These are phyloP conservation scores for Trachurus trachurus DNA, from an alignment of 2,797 vertebrate species.

Conservation along the genomic window DNA sequence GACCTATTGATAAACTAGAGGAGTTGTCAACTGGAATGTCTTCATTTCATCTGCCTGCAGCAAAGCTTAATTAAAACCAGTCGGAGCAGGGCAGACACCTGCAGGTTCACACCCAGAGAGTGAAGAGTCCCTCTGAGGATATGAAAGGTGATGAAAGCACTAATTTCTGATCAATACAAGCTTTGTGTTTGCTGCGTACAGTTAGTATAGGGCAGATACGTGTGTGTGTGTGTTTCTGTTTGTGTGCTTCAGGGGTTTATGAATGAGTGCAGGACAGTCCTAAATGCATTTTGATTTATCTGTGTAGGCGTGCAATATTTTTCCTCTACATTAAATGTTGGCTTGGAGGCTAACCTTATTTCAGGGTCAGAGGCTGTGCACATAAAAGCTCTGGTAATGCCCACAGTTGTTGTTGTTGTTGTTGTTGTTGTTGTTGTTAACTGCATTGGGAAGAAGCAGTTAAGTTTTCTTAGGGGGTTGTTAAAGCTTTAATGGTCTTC, in stretches of 20 bases:
- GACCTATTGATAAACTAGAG: constrained; percentile 61
- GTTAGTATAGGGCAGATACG: constrained; percentile 34
- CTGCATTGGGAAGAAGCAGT: constrained; percentile 33
- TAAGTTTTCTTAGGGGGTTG: constrained; percentile 25
- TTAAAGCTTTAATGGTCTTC: constrained; percentile 41
- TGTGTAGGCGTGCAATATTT: constrained; percentile 59
- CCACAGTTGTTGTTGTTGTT: constrained; percentile 34
- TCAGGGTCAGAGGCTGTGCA: constrained; percentile 67
- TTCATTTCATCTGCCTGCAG: constrained; percentile 64
- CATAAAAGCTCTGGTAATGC: constrained; percentile 62
- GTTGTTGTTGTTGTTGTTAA: constrained; percentile 62
- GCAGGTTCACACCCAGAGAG: constrained; percentile 10
- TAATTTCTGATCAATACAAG: constrained; percentile 62
- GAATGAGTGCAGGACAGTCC: constrained; percentile 44
- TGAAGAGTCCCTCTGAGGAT: constrained; percentile 43
- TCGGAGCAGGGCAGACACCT: constrained; percentile 13
- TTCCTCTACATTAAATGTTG: constrained; percentile 69
- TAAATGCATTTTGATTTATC: constrained; percentile 77
- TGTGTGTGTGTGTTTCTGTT: background rate
- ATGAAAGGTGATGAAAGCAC: constrained; percentile 60
- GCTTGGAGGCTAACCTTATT: constrained; percentile 74
- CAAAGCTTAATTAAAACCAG: constrained; percentile 56
- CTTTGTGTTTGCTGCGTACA: constrained; percentile 44
- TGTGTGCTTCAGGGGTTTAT: constrained; percentile 37
- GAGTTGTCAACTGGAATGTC: constrained; percentile 41